phyloP scores from a whole-genome alignment of 2,113 vertebrate genomes.

The Otis tarda region DNA sequence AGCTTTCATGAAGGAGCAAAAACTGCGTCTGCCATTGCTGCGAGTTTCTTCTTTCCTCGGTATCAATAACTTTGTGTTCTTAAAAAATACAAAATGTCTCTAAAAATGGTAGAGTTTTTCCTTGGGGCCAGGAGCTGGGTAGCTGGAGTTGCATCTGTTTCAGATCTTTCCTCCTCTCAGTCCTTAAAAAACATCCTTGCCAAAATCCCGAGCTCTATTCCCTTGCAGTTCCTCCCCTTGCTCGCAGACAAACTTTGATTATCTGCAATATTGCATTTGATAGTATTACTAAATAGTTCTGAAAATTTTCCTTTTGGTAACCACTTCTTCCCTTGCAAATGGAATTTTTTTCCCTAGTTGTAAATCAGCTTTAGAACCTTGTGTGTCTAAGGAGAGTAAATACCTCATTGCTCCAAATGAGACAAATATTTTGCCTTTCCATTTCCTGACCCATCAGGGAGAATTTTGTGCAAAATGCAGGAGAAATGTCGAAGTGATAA shows the following conservation, averaged over 20 bases:
- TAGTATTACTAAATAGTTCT: conserved; percentile 19
- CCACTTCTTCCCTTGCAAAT: background rate
- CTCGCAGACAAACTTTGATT: conserved; percentile 2
- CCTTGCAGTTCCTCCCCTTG: background rate
- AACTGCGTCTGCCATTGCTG: background rate
- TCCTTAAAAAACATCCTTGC: background rate
- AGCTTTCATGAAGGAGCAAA: background rate
- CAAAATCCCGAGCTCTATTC: background rate
- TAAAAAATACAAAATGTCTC: background rate
- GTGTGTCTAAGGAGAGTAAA: conserved; percentile 32
- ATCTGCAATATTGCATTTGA: conserved; percentile 36
- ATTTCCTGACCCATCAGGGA: conserved; percentile 26
- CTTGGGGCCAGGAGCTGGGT: background rate
- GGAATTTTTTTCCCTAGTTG: background rate
- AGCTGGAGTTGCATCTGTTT: background rate
- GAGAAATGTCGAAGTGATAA: background rate
- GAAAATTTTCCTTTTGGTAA: conserved; percentile 2
- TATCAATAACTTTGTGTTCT: background rate
- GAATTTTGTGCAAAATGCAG: conserved; percentile 4
- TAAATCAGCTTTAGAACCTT: conserved; percentile 49
- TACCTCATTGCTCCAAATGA: background rate
- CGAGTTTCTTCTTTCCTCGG: background rate
- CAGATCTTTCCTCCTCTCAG: background rate
- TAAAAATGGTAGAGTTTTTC: background rate
- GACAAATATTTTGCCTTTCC: conserved; percentile 21